These are phyloP conservation scores for Myanophis thanlyinensis DNA, from an alignment of 2,113 vertebrate genomes.

Conservation along the genomic window DNA sequence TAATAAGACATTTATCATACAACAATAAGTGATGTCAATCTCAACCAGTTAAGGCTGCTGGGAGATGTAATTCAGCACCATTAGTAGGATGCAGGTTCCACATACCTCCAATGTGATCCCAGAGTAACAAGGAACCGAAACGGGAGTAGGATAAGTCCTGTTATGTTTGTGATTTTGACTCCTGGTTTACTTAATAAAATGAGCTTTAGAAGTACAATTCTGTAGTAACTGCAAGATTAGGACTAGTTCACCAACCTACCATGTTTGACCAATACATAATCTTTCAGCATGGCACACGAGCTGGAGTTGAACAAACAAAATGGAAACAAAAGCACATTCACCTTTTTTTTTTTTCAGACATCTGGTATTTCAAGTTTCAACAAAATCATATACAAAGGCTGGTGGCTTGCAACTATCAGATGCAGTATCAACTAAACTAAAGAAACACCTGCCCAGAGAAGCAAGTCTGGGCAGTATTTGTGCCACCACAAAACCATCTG, in stretches of 20 bases:
- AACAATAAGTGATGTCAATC: not conserved
- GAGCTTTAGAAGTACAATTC: not conserved
- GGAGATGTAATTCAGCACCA: not conserved
- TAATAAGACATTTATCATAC: not conserved
- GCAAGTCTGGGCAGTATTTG: constrained; percentile 47
- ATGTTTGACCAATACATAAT: not conserved
- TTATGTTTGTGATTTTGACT: not conserved
- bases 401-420: constrained; percentile 48
- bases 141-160: not conserved
- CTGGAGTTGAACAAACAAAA: constrained; percentile 30
- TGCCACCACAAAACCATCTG: constrained; percentile 36
- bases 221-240: not conserved
- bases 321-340: constrained; percentile 40
- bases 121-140: not conserved
- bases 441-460: constrained; percentile 50
- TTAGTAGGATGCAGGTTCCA: not conserved
- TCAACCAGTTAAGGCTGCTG: not conserved
- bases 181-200: not conserved
- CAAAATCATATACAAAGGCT: constrained; percentile 42
- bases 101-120: not conserved
- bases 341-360: constrained; percentile 44
- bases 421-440: constrained; percentile 40
- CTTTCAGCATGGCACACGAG: constrained; percentile 14
- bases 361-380: constrained; percentile 61
- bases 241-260: not conserved